phyloP scores from a whole-genome alignment of 2,888 invertebrate species.

The Coenonympha glycerion region DNA sequence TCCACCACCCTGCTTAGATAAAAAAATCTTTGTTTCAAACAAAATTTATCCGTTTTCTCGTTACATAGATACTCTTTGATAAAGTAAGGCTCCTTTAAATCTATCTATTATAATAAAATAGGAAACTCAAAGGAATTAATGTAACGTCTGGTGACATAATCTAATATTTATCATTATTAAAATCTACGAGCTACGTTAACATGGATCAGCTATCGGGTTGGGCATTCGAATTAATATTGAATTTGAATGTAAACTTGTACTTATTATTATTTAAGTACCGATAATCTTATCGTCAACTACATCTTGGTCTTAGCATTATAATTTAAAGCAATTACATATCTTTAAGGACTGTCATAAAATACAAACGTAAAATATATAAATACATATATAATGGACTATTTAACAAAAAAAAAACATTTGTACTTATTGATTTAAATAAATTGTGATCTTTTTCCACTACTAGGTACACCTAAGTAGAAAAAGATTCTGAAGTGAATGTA shows the following conservation, averaged over 20 bases:
- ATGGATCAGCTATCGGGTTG: constrained; percentile 36
- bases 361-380: too few relatives aligned
- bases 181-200: constrained; percentile 43
- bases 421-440: too few relatives aligned
- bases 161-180: constrained; percentile 57
- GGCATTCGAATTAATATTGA: constrained; percentile 23
- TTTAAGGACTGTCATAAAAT: too few relatives aligned
- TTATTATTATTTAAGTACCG: constrained; percentile 17
- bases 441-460: too few relatives aligned
- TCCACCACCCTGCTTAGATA: too few relatives aligned
- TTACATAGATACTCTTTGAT: not conserved
- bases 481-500: constrained; percentile 37
- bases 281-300: not conserved
- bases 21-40: not conserved
- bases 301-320: not conserved
- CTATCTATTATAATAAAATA: constrained; percentile 43
- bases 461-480: too few relatives aligned
- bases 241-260: constrained; percentile 2
- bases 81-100: constrained; percentile 29
- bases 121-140: constrained; percentile 40
- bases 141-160: constrained; percentile 37
- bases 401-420: too few relatives aligned
- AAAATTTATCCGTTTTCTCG: not conserved
- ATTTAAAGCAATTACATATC: not conserved
- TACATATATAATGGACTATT: too few relatives aligned